Percentiles rank a stretch among this genome's conserved stretches.
phyloP scores from a whole-genome alignment of 2,113 vertebrate species.

The Phylloscopus trochiloides region DNA sequence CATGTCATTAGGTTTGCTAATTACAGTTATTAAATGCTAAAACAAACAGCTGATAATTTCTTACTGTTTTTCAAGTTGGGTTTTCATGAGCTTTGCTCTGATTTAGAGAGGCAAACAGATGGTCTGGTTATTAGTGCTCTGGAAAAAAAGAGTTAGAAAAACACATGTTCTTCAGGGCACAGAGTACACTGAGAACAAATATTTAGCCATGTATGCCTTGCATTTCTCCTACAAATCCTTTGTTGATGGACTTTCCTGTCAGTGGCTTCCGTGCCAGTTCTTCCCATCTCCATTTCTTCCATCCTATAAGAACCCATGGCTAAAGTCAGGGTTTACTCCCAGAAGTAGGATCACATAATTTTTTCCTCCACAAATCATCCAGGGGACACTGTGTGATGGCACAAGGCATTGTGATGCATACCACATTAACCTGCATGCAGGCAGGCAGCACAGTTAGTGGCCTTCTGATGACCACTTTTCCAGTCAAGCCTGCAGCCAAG shows the following conservation, averaged over 20 bases:
- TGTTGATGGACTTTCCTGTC: background rate
- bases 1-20: conserved; percentile 49
- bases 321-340: background rate
- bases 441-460: background rate
- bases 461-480: background rate
- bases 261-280: background rate
- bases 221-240: background rate
- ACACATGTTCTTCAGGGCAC: conserved; percentile 26
- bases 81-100: conserved; percentile 41
- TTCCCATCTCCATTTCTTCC: background rate
- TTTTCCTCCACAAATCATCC: background rate
- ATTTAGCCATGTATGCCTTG: conserved; percentile 1
- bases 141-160: conserved; percentile 18
- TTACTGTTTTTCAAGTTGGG: conserved; percentile 45
- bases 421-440: background rate
- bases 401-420: background rate
- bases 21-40: conserved; percentile 56
- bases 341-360: background rate
- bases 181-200: conserved; percentile 19
- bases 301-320: background rate
- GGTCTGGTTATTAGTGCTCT: conserved; percentile 40
- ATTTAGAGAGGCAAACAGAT: conserved; percentile 56
- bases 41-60: conserved; percentile 54
- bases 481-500: background rate
- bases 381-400: background rate